Evolutionary conservation across 2,888 invertebrate genomes (phyloP), one percentile per base, ranked within the genome.

Genomic region (Melanotus villosus): DNA sequence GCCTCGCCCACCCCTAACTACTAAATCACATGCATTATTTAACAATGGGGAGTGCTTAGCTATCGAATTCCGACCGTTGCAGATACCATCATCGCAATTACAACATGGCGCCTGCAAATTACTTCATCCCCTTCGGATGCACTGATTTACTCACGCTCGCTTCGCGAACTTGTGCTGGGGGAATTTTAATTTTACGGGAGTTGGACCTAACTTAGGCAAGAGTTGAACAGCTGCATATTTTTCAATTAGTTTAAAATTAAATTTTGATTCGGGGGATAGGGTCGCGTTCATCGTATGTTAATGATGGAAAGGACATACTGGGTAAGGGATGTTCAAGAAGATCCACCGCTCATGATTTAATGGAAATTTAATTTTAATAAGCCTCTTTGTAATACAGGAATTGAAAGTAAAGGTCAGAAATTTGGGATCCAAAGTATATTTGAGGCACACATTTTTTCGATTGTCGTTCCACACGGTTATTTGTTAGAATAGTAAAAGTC

Each of bases 1-100:
- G 75, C 74, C 78, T 77, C 80, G 78, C 80, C 80, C 79, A 79
- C 79, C 78, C 76, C 74, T 65, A 70, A 71, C 70, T 72, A 75
- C 76, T 82, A 81, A 82, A 82, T 82, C 81, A 82, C 81, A 77
- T 82, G 81, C 79, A 81, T 82, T 82, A 82, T 82, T 80, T 81
- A 82, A 81, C 81, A 80, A 81, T 80, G 78, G 82, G 81, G 80
- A 77, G 74, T 73, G 74, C 70, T 75, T 73, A 72, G 74, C 72
- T 73, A 69, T 77, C 76, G 76, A 78, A 76, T 77, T 77, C 72
- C 75, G 73, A 76, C 76, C 75, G 75, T 76, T 76, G 73, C 73
- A 69, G 69, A 66, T 60, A 72, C 73, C 64, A 70, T 70, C 75
- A 72, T 70, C 71, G 77, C 80, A 81, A 81, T 81, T 81, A 81